phyloP scores from a whole-genome alignment of 2,888 invertebrate genomes.

The Polydrusus cervinus region DNA sequence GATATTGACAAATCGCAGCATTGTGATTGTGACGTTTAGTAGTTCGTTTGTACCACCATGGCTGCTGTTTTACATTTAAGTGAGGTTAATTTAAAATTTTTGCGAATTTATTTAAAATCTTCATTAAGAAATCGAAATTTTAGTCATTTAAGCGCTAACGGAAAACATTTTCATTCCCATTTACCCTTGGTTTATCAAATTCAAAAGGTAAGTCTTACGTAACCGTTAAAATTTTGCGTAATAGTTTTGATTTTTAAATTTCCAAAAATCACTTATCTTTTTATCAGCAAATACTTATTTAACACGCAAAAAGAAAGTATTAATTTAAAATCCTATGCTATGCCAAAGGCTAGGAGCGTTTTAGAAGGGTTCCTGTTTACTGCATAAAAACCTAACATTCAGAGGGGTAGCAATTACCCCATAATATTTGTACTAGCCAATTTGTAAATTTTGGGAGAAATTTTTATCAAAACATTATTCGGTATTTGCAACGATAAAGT shows the following conservation, averaged over 20 bases:
- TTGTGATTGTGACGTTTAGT: conserved; percentile 30
- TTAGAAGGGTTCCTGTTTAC: no score
- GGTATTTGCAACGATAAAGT: no score
- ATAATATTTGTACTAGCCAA: no score
- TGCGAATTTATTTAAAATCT: conserved; percentile 58
- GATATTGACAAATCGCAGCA: background rate
- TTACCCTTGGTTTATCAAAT: conserved; percentile 55
- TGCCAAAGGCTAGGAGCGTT: no score
- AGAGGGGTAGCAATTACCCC: no score
- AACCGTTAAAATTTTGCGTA: conserved; percentile 46
- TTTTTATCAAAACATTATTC: no score
- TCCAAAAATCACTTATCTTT: background rate
- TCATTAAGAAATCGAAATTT: conserved; percentile 58
- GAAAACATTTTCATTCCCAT: conserved; percentile 52
- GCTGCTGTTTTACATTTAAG: conserved; percentile 61
- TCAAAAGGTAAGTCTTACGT: conserved; percentile 61
- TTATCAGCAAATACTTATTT: background rate
- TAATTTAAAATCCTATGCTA: background rate
- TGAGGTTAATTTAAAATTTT: conserved; percentile 60
- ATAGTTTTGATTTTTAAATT: background rate
- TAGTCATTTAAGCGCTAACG: conserved; percentile 57
- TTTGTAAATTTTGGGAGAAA: no score
- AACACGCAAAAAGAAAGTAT: background rate
- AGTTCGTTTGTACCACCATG: conserved; percentile 58
- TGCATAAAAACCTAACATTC: no score